Conservation (phyloP, 2,797 vertebrate genomes). For the Danio tinwini region DNA sequence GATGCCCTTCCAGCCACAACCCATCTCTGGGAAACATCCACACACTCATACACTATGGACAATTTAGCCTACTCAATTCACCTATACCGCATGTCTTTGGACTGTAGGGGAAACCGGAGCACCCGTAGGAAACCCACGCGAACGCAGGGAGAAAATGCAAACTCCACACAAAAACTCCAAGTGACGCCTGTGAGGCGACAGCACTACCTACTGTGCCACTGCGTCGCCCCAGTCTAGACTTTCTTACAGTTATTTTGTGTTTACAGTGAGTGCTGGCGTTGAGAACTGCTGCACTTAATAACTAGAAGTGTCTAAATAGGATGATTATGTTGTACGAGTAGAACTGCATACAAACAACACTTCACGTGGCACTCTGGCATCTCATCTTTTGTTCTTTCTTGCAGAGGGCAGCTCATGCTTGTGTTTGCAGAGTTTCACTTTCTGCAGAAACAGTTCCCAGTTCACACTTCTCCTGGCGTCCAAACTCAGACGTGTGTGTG, state of each 20-base stretch:
- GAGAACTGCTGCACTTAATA: not conserved
- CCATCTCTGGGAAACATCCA: no score
- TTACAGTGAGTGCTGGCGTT: not conserved
- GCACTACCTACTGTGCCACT: no score
- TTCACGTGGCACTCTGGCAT: not conserved
- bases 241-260: not conserved
- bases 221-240: not conserved
- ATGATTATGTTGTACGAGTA: constrained; percentile 2
- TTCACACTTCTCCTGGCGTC: constrained; percentile 21
- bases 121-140: no score
- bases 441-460: constrained; percentile 25
- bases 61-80: no score
- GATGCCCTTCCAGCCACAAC: no score
- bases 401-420: not conserved
- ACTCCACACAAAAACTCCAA: no score
- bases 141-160: no score
- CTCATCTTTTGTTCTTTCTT: constrained; percentile 6
- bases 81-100: no score
- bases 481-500: constrained; percentile 29
- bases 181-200: no score
- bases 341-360: not conserved
- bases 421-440: constrained; percentile 18
- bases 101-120: no score
- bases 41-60: no score
- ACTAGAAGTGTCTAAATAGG: not conserved